phyloP scores from a whole-genome alignment of 2,797 vertebrate species.

The Odontamblyopus lacepedii region DNA sequence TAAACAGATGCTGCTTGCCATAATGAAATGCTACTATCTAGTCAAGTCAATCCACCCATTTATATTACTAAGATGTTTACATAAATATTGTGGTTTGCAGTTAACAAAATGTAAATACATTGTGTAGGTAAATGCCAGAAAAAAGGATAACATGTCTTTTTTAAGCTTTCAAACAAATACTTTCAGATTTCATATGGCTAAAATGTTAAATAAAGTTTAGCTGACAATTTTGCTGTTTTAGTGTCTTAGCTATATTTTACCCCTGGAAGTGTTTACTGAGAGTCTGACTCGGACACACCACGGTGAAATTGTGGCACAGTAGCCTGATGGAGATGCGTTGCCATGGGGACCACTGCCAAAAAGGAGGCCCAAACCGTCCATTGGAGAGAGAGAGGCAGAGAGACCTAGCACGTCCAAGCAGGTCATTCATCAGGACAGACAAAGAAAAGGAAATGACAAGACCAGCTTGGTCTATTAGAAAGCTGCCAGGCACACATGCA shows the following conservation, averaged over 20 bases:
- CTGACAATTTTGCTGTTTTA: slow-evolving; percentile 9
- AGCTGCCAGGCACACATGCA: slow-evolving; percentile 61
- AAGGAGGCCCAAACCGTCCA: slow-evolving; percentile 54
- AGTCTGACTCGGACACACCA: slow-evolving; percentile 61
- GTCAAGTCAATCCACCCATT: too few relatives aligned
- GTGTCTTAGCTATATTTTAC: slow-evolving; percentile 20
- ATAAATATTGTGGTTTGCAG: too few relatives aligned
- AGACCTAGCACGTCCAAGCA: slow-evolving; percentile 60
- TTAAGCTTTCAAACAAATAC: background rate
- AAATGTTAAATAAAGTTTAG: background rate
- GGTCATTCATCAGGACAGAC: slow-evolving; percentile 75
- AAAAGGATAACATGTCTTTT: too few relatives aligned
- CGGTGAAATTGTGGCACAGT: slow-evolving; percentile 67
- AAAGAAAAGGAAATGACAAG: slow-evolving; percentile 74
- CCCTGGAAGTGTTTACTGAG: slow-evolving; percentile 50
- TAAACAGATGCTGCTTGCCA: too few relatives aligned
- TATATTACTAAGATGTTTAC: too few relatives aligned
- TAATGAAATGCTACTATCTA: too few relatives aligned
- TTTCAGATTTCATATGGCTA: background rate
- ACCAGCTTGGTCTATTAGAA: slow-evolving; percentile 67
- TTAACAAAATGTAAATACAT: too few relatives aligned
- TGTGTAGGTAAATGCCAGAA: too few relatives aligned
- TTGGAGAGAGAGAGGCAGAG: slow-evolving; percentile 34
- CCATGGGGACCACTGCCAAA: slow-evolving; percentile 68
- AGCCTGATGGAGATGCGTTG: slow-evolving; percentile 66